Evolutionary conservation across 2,797 vertebrate species (phyloP), one percentile per base, ranked within the genome.

Genomic region (Paedocypris micromegethes): DNA sequence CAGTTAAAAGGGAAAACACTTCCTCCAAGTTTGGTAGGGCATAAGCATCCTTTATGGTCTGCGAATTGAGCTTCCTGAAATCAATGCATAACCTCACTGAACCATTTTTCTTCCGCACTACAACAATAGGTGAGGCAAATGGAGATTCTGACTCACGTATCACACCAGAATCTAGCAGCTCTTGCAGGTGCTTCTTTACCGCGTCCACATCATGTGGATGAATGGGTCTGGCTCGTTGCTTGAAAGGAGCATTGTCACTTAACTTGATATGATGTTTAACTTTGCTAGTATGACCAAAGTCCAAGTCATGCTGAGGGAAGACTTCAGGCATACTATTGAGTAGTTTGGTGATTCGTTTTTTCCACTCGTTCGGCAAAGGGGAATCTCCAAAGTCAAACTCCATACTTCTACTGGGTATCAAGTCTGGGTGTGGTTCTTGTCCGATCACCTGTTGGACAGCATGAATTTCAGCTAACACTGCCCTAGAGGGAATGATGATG

Each of bases 281-380:
- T 42, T 42, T 56, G 2, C 42, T 3, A 9, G 56, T 58, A 3
- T 6, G 5, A 3, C 56, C 56, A 58, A 58, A 58, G 9, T 58
- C 42, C 7, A 45, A 6, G 3, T 58, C 57, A 58, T 58, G 57
- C 6, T 58, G 43, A 8, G 9, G 2, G 5, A 58, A 58, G 5
- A 58, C 57, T 3, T 58, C 57, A 58, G 43, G 57, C 43, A 58
- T 46, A 23, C 46, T 6, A 4, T n/a, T 58, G 3, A 58, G 43
- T 3, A 1, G 6, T 1, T 38, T 45, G 3, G 57, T 46, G 8
- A 58, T 58, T 0, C 23, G 2, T 0, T 58, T 44, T 3, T 58
- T 58, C 43, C 57, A 58, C 43, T 58, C 57, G 23, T 45, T 9
- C 7, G 57, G 38, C 43, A 58, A 37, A 0, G 57, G 9, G 0